Base-by-base conservation (phyloP, 2,113 vertebrate species). In the Pelecanus crispus region DNA sequence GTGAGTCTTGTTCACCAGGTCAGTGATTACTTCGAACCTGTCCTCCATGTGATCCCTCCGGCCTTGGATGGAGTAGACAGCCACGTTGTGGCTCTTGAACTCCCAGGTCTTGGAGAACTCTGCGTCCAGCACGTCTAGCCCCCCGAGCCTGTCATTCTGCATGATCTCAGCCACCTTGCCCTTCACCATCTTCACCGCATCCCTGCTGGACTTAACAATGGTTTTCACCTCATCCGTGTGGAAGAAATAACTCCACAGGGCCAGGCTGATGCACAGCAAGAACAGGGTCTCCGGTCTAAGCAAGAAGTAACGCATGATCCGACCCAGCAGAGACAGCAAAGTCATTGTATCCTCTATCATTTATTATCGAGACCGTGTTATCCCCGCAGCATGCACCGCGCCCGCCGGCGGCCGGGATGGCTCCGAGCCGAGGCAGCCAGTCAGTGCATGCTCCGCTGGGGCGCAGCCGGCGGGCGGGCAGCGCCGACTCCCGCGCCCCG, bases 271-370 rank as follows among this genome's bases (percentile, higher is more conserved):
- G 96, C 99, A 99, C 95, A 99, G 98, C 97, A 99, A 97, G 96
- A 99, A 99, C 94, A 99, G 78, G 97, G 99, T 99, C 98, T 99
- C 99, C 94, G 99, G 99, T 98, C 99, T 98, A 86, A 99, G 99
- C 97, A 99, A 99, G 98, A 99, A 99, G 98, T 99, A 99, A 98
- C 99, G 99, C 99, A 99, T 99, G 99, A 99, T 99, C 97, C 99
- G 99, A 98, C 99, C 99, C 97, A 99, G 97, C 73, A 99, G 98
- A 98, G 99, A 99, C 97, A 99, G 98, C 98, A 99, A 98, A 98
- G 99, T 99, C 99, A 99, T 99, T 68, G 99, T 99, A 98, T 99
- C 99, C 98, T 99, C 99, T 99, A 99, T 99, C 99, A 99, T 99
- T 99, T 98, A 98, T 98, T 97, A 98, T 97, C 96, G 94, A 92